Base-by-base conservation (phyloP, 2,797 vertebrate genomes). In the Coregonus suidteri region DNA sequence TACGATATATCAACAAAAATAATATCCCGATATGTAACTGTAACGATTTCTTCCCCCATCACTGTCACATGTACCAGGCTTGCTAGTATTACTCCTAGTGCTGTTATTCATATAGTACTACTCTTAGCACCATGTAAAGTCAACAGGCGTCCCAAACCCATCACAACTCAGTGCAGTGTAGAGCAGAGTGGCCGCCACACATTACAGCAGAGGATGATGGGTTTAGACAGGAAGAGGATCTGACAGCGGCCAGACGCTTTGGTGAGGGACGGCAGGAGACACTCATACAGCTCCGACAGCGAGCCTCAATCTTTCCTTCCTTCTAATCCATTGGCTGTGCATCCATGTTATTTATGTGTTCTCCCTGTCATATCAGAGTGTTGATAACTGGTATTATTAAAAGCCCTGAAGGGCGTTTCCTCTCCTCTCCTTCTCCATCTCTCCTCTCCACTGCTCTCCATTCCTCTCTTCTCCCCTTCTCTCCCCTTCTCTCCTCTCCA, bases 361-460 rank as follows among this genome's bases (percentile, higher is more conserved):
- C 6, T 59, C 18, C 7, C n/a, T 59, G 56, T 18, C 56, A 20
- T n/a, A 20, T n/a, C n/a, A 59, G 2, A 59, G 56, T 59, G 56
- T 59, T 9, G 6, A n/a, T 6, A 1, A 54, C 74, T 53, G 76
- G 77, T 84, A 77, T 84, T 76, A 79, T 13, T 64, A 78, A 18
- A 37, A 69, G 67, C 15, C 67, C 34, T 1, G 34, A 30, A 69
- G 18, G 31, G 6, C 16, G 15, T 18, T 7, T 69, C 34, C 35
- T 69, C 15, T 69, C 31, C 67, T 41, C 31, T 11, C 62, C n/a
- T 30, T 65, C n/a, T 65, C 41, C 37, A 7, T 6, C 35, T 37
- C 37, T 37, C 37, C 37, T 6, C 4, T 6, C 37, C 37, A 0
- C 37, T 6, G 0, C 37, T 41, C 37, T 41, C 37, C 37, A 1